These are phyloP conservation scores for Paelopatides confundens DNA, from an alignment of 53 echinoderm and acorn worm genomes.

Conservation along the genomic window DNA sequence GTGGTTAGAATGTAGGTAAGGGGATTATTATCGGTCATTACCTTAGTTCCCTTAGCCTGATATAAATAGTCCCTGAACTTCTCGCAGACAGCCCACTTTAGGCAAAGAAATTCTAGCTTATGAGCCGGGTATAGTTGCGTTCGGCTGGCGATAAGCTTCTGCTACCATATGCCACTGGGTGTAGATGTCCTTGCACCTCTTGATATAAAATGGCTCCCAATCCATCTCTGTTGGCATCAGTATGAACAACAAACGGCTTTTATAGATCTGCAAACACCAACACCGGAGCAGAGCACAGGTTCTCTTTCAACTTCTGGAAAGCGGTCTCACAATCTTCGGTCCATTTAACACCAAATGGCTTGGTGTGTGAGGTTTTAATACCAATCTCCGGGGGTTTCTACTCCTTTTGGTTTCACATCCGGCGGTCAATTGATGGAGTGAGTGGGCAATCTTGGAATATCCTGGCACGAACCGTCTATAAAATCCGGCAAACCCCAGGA, in stretches of 20 bases:
- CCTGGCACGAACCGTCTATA: background rate
- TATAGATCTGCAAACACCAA: conserved; percentile 14
- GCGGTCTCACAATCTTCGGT: too few relatives aligned
- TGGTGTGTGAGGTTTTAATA: too few relatives aligned
- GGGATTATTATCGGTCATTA: conserved; percentile 74
- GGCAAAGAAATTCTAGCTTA: conserved; percentile 49
- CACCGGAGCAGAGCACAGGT: conserved; percentile 11
- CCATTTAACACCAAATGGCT: too few relatives aligned
- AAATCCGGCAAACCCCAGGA: background rate
- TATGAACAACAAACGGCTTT: conserved; percentile 4
- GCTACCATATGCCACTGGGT: conserved; percentile 36
- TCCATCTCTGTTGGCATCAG: conserved; percentile 12
- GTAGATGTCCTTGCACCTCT: background rate
- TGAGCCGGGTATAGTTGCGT: conserved; percentile 13
- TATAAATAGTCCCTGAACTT: conserved; percentile 67
- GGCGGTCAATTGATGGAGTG: background rate
- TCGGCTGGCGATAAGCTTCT: conserved; percentile 8
- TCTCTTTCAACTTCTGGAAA: background rate
- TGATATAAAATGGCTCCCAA: conserved; percentile 5
- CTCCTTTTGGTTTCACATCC: too few relatives aligned
- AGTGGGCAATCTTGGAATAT: background rate
- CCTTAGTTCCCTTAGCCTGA: conserved; percentile 40
- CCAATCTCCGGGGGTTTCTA: too few relatives aligned
- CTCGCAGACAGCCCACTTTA: conserved; percentile 73
- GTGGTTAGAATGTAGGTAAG: conserved; percentile 58